Percentiles rank a stretch among this genome's conserved stretches.
These are phyloP conservation scores for Limanda limanda DNA, from an alignment of 2,113 vertebrate genomes.

Conservation along the genomic window DNA sequence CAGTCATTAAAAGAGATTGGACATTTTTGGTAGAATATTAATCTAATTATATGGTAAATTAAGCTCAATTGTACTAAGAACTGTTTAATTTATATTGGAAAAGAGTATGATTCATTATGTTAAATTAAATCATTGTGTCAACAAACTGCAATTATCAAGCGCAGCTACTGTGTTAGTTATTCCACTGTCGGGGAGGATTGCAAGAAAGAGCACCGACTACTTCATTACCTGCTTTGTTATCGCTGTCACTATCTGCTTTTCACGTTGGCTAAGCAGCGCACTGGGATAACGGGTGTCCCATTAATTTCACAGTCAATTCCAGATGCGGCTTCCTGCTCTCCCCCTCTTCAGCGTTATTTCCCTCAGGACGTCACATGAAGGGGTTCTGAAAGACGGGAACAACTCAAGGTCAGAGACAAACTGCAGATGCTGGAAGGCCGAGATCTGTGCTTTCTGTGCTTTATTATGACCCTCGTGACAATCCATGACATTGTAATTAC, in stretches of 20 bases:
- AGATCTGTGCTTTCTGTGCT: slow-evolving; percentile 29
- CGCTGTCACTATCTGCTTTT: slow-evolving; percentile 68
- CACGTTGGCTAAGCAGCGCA: slow-evolving; percentile 56
- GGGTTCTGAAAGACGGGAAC: slow-evolving; percentile 49
- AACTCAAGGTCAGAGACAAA: slow-evolving; percentile 73
- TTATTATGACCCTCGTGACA: slow-evolving; percentile 40
- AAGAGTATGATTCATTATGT: background rate
- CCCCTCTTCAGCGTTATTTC: slow-evolving; percentile 53
- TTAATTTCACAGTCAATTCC: slow-evolving; percentile 66
- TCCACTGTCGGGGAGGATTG: too few relatives aligned
- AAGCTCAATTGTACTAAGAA: slow-evolving; percentile 29
- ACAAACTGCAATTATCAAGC: background rate
- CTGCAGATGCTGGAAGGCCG: slow-evolving; percentile 25
- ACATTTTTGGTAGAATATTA: slow-evolving; percentile 21
- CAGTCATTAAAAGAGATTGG: slow-evolving; percentile 29
- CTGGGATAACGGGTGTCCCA: slow-evolving; percentile 27
- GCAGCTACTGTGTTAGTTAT: background rate
- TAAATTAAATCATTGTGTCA: slow-evolving; percentile 13
- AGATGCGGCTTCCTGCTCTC: slow-evolving; percentile 30
- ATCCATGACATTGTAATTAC: slow-evolving; percentile 27
- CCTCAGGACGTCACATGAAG: slow-evolving; percentile 47
- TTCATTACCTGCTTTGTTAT: slow-evolving; percentile 65
- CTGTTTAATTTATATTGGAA: background rate
- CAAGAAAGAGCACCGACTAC: slow-evolving; percentile 20
- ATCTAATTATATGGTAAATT: slow-evolving; percentile 37